Evolutionary conservation across 2,888 invertebrate genomes (phyloP), one percentile per base, ranked within the genome.

Genomic region (Salticus scenicus): DNA sequence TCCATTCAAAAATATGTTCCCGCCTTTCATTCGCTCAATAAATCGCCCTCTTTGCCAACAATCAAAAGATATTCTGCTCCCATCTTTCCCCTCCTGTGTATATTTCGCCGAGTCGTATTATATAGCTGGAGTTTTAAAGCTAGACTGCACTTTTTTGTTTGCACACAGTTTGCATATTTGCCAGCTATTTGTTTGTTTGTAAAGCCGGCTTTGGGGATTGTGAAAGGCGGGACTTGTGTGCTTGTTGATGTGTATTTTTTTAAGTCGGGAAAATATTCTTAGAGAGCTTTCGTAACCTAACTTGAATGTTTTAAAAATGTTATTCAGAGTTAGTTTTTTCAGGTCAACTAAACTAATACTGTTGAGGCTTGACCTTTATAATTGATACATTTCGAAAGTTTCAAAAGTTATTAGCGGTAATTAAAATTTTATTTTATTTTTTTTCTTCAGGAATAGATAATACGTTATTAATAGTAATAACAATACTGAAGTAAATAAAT

Each of bases 1-100:
- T 71, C 82, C 83, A 84, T 84, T 84, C 83, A 84, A 73, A 84
- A 84, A 84, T 84, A 84, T 84, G 74, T 81, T 81, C 75, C 73
- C 42, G 51, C 31, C 81, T 69, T 74, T 80, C 83, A 27, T 67
- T 42, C 77, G 73, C 73, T 84, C 83, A 77, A 84, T 84, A 84
- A 84, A 84, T 84, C 83, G 83, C 73, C 76, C 77, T 73, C 77
- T 84, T 84, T 77, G 83, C 77, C 83, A 77, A 84, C 83, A 84
- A 84, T 84, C 83, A 84, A 84, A 84, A 84, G 83, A 84, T 84
- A 84, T 84, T 84, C 83, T 67, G 37, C 47, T 73, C 51, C 31
- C 51, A 42, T 66, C 72, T 64, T 72, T 57, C 57, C 71, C 42
- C 41, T 51, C 47, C 47, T 76, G 66, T 76, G 31, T 41, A 76